phyloP scores from a whole-genome alignment of 2,113 vertebrate species.

The Cromileptes altivelis region DNA sequence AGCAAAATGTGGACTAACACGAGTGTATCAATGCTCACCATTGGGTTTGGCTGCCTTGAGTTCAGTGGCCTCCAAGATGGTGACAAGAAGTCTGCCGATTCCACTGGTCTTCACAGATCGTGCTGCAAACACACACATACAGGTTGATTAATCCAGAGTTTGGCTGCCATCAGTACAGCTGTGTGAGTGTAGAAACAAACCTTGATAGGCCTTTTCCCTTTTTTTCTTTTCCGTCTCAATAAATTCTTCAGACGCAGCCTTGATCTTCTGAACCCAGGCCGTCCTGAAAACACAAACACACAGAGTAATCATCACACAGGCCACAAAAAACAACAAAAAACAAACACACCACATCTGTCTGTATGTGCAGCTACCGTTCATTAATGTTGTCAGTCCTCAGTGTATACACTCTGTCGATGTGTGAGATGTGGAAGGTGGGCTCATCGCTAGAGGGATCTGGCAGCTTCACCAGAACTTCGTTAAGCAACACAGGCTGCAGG shows the following conservation, averaged over 20 bases:
- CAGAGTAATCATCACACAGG: neutral
- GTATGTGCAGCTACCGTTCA: constrained; percentile 87
- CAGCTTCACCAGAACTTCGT: constrained; percentile 95
- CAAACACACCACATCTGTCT: neutral
- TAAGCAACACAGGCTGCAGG: constrained; percentile 93
- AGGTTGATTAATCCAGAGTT: neutral
- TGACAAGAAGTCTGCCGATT: constrained; percentile 95
- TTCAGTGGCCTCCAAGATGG: constrained; percentile 93
- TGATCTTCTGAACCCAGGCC: constrained; percentile 99
- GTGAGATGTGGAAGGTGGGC: constrained; percentile 95
- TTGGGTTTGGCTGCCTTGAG: constrained; percentile 92
- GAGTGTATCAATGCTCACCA: constrained; percentile 80
- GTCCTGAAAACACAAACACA: constrained; percentile 83
- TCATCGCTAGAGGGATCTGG: constrained; percentile 97
- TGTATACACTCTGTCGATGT: constrained; percentile 95
- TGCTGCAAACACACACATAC: constrained; percentile 78
- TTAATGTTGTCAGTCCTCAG: constrained; percentile 95
- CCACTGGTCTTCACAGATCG: constrained; percentile 92
- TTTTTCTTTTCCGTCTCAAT: constrained; percentile 95
- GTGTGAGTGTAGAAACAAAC: constrained; percentile 77
- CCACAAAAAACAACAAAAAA: neutral
- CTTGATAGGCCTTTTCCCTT: constrained; percentile 93
- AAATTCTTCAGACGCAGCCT: constrained; percentile 92
- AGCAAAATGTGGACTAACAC: neutral
- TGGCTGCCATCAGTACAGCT: neutral